Base-by-base conservation (phyloP, 2,888 invertebrate genomes). In the Candidula unifasciata region DNA sequence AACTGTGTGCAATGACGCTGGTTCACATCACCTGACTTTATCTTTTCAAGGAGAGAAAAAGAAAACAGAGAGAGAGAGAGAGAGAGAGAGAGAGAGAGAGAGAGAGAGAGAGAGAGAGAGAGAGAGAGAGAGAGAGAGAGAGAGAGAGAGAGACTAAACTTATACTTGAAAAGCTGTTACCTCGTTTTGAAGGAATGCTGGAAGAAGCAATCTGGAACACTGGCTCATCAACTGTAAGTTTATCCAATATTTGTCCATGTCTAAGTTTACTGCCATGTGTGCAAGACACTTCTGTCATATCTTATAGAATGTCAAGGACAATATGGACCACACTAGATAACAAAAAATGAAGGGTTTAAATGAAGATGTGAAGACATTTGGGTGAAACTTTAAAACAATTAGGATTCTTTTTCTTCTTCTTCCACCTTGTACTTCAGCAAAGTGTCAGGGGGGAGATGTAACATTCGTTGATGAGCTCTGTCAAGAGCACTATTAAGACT, bases 131-230 rank as follows among this genome's bases (percentile, higher is more conserved):
- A 44, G 44, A 44, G 44, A 44, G 44, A 44, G 44, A 44, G 44
- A 44, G 44, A 44, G 44, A 44, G 44, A 44, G 44, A 44, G 44
- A 44, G 44, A 44, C 44, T 44, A 13, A 44, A 44, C 44, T 44
- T 13, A 44, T 44, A 13, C 44, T 44, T 10, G 8, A 44, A 44
- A 44, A 44, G 13, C 8, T 33, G n/a, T 30, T 60, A 81, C 81
- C 71, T 76, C 76, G 33, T 52, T 64, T 24, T 44, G 3, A 10
- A 64, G 21, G 52, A 3, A n/a, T n/a, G 24, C 3, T 30, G 30
- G 66, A 66, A 66, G 83, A 54, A 60, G 10, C 33, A 69, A 83
- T 52, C 57, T 83, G 83, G 30, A 57, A 78, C 30, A 83, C 78
- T 54, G 69, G 66, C n/a, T 77, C 69, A 30, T 30, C 71, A 27